Base-by-base conservation (phyloP, 1,140 invertebrate species). In the Drosophila sechellia region DNA sequence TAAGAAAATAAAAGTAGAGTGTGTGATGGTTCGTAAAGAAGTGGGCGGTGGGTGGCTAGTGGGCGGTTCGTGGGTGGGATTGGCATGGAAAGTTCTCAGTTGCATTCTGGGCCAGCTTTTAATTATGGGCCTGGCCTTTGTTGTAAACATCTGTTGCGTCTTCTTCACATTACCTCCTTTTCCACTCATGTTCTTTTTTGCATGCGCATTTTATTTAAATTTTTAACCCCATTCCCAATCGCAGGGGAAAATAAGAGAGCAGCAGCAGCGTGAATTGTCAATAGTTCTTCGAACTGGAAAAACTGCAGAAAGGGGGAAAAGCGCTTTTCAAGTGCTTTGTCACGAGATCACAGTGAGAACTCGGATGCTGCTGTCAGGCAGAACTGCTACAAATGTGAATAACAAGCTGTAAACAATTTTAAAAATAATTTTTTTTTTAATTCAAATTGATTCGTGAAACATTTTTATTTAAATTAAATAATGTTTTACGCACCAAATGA, bases 171-270 rank as follows among this genome's bases (percentile, higher is more conserved):
- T 43, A 46, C 37, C 50, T 43, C 42, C 48, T 48, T 65, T 40
- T 15, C 34, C 54, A 31, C 15, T 40, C 17, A 20, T 17, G 11
- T 17, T 6, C 10, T 55, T 77, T 76, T 83, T 86, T 83, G 83
- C 83, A 79, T 89, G 83, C 66, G 79, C 83, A 83, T 89, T 87
- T 87, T 87, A 87, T 87, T 87, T 64, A 89, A 89, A 89, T 89
- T 84, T 71, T 70, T 80, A 79, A 73, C 84, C 84, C 68, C 79
- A 80, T 89, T 89, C 83, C 53, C 54, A 76, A 53, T 50, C 59
- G 71, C 57, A 40, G 22, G 45, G 35, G 56, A 48, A 58, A 58
- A 20, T 31, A 52, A 63, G 60, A 59, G 66, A 22, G 20, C 20
- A 22, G 20, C 20, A 58, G 63, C 31, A 31, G 50, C 50, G 40